Percentiles rank a stretch among this genome's conserved stretches.
These are phyloP conservation scores for Melikaiella ostensackeni DNA, from an alignment of 2,888 invertebrate species.

Conservation along the genomic window DNA sequence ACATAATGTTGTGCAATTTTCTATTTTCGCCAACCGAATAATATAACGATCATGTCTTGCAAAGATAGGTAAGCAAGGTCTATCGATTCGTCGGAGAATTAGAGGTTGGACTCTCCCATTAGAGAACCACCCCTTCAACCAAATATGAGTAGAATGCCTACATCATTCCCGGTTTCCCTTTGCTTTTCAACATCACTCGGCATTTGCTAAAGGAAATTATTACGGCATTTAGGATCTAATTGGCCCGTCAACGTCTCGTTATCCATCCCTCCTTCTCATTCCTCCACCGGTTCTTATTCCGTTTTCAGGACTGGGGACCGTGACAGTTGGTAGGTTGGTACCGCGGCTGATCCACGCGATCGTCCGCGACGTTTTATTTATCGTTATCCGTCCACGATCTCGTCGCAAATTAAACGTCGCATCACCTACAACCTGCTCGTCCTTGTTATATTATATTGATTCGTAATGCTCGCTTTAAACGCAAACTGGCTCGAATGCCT, in stretches of 20 bases:
- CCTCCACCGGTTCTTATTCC: constrained; percentile 51
- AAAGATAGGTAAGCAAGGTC: constrained; percentile 34
- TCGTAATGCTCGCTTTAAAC: constrained; percentile 58
- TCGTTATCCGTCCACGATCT: constrained; percentile 61
- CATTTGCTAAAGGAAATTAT: constrained; percentile 61
- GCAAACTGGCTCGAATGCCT: constrained; percentile 42
- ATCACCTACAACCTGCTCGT: constrained; percentile 59
- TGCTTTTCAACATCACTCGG: constrained; percentile 42
- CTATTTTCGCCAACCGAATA: neutral
- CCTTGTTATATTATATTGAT: constrained; percentile 58
- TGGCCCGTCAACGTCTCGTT: constrained; percentile 74
- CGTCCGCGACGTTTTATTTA: constrained; percentile 59
- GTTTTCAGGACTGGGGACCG: constrained; percentile 59
- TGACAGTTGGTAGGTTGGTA: constrained; percentile 73
- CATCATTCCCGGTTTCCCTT: constrained; percentile 27
- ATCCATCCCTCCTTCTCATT: constrained; percentile 58
- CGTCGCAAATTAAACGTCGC: constrained; percentile 70
- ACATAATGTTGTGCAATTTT: constrained; percentile 31
- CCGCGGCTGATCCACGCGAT: constrained; percentile 61
- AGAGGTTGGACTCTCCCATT: constrained; percentile 54
- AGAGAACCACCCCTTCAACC: constrained; percentile 44
- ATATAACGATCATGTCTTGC: constrained; percentile 3
- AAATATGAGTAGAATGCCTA: constrained; percentile 35
- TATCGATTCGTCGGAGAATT: constrained; percentile 58
- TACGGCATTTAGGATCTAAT: constrained; percentile 71